A percentile compares a stretch with the other conserved stretches of the same genome.
These are phyloP conservation scores for Sturnira hondurensis DNA, from an alignment of 2,113 vertebrate species.

Conservation along the genomic window DNA sequence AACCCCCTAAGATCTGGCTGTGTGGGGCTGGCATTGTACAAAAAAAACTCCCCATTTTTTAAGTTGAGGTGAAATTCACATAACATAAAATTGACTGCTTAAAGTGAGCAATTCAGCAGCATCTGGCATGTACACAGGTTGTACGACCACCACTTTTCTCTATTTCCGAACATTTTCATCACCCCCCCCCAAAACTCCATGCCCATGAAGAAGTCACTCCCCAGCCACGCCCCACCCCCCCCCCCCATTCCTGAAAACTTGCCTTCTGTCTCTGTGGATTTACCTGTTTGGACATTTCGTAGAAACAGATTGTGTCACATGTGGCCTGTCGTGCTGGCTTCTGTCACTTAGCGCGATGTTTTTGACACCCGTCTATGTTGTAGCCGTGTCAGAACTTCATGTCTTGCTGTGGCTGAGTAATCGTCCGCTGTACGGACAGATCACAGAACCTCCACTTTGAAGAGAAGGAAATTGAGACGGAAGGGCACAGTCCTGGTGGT, in stretches of 20 bases:
- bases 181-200: neutral
- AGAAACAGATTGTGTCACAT: fast-evolving
- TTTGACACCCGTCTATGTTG: neutral
- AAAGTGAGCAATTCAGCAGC: neutral
- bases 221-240: fast-evolving
- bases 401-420: neutral
- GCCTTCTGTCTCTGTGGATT: neutral
- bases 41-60: neutral
- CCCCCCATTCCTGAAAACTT: neutral
- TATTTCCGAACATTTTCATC: neutral
- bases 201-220: no score
- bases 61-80: neutral
- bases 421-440: neutral
- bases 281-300: no score
- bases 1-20: no score
- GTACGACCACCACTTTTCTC: neutral
- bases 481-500: neutral
- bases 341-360: neutral
- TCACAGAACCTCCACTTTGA: neutral
- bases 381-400: neutral
- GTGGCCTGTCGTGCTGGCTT: neutral
- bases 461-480: neutral
- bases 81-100: neutral
- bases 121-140: neutral
- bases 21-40: no score